Evolutionary conservation across 2,797 vertebrate genomes (phyloP).

Genomic region (Poecilia picta): DNA sequence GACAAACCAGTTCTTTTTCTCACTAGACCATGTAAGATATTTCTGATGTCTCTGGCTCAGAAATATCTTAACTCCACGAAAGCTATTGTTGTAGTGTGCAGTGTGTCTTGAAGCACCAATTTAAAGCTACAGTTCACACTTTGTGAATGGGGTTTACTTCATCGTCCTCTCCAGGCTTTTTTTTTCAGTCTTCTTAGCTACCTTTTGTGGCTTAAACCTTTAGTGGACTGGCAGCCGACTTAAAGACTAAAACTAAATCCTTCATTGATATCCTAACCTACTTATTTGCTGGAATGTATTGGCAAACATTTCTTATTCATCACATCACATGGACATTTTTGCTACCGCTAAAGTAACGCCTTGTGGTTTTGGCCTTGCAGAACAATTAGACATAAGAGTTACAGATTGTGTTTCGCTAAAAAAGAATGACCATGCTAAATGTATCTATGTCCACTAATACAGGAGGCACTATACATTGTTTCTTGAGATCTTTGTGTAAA

Average conservation of each 20-base stretch:
- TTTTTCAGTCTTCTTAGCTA: neutral
- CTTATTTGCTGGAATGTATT: neutral
- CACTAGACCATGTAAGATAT: neutral
- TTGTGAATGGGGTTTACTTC: conserved; percentile 1
- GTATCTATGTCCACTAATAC: neutral
- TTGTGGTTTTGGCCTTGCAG: neutral
- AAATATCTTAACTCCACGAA: neutral
- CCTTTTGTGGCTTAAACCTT: neutral
- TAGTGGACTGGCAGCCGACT: no score
- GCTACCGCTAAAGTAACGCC: neutral
- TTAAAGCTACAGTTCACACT: neutral
- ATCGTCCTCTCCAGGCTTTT: neutral
- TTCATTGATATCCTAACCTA: neutral
- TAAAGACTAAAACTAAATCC: neutral
- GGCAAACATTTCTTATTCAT: neutral
- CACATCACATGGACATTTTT: neutral
- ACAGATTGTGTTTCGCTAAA: neutral
- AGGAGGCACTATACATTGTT: neutral
- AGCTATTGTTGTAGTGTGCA: neutral
- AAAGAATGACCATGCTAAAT: neutral
- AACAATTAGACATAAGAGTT: neutral
- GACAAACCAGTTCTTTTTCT: neutral
- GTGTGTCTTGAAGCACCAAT: neutral
- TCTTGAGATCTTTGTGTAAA: neutral
- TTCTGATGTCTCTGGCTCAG: neutral